Base-by-base conservation (phyloP, 2,888 invertebrate species). In the Eupithecia vulgata region DNA sequence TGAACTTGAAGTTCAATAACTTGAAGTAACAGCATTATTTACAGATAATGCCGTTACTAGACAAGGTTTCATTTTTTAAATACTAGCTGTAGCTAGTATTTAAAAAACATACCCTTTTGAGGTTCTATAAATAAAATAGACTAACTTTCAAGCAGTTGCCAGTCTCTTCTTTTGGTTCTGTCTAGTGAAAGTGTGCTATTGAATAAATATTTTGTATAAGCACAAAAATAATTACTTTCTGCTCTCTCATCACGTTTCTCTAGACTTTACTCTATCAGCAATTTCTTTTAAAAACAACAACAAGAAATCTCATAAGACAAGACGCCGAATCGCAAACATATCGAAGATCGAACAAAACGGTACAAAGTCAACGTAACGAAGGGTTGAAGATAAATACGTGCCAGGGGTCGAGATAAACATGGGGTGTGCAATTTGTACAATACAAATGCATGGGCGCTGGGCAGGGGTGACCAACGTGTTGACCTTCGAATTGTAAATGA, bases 361-460 rank as follows among this genome's bases (percentile, higher is more conserved):
- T 87, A 89, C 90, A 89, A 92, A 92, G 91, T 91, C 91, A 88
- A 90, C 89, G 86, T 87, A 86, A 89, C 86, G 88, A 91, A 92
- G 91, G 93, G 92, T 92, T 92, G 91, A 84, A 90, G 91, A 92
- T 91, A 93, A 92, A 92, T 89, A 91, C 89, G 86, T 82, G 84
- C 84, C 84, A 88, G 90, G 92, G 91, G 88, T 84, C 84, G 83
- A 91, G 92, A 91, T 92, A 93, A 92, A 94, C 92, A 94, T 89
- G 87, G 91, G 91, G 88, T 84, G 91, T 87, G 88, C 93, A 93
- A 94, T 94, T 94, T 94, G 94, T 94, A 90, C 87, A 87, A 88
- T 85, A 90, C 89, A 91, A 93, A 91, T 90, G 91, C 87, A 87
- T 80, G 73, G 76, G 72, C 68, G 71, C 70, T 80, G 73, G 76